Percentiles rank a stretch among this genome's conserved stretches.
These are phyloP conservation scores for Drosophila niveifrons DNA, from an alignment of 2,888 invertebrate genomes.

Conservation along the genomic window DNA sequence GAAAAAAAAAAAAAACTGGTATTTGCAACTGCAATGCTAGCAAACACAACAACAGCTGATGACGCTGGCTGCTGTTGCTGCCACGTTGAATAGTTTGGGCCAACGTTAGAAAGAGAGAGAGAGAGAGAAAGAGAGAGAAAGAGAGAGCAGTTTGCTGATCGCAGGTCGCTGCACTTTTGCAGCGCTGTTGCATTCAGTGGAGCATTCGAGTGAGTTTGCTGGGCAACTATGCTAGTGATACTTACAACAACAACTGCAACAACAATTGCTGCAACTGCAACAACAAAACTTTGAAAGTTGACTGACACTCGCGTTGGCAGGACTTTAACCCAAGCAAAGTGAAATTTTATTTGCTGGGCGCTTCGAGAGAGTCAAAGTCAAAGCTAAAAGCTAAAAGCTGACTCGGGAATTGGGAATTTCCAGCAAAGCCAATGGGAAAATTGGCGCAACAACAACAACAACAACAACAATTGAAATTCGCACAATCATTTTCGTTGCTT, in stretches of 20 bases:
- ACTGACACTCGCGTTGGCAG: constrained; percentile 78
- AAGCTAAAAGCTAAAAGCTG: constrained; percentile 22
- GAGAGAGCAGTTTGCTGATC: constrained; percentile 43
- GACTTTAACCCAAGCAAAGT: constrained; percentile 82
- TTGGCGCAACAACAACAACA: constrained; percentile 58
- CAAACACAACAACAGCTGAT: constrained; percentile 51
- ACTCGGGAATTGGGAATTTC: constrained; percentile 64
- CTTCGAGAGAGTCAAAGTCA: constrained; percentile 39
- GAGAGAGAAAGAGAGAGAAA: not conserved
- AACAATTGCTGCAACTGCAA: constrained; percentile 29
- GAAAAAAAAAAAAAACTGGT: constrained; percentile 60
- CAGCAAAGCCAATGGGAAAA: constrained; percentile 63
- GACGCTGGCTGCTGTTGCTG: constrained; percentile 24
- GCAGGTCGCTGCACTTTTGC: constrained; percentile 74
- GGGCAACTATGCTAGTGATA: constrained; percentile 81
- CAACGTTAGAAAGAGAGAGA: not conserved
- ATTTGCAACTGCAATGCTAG: constrained; percentile 56
- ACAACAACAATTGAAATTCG: constrained; percentile 27
- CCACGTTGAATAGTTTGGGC: constrained; percentile 19
- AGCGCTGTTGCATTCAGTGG: constrained; percentile 62
- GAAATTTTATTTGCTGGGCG: constrained; percentile 72
- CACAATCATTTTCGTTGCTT: constrained; percentile 40
- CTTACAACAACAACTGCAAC: constrained; percentile 49
- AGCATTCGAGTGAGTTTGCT: constrained; percentile 76
- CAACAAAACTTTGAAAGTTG: constrained; percentile 69